These are phyloP conservation scores for Chloromyia formosa DNA, from an alignment of 2,888 invertebrate genomes.

Conservation along the genomic window DNA sequence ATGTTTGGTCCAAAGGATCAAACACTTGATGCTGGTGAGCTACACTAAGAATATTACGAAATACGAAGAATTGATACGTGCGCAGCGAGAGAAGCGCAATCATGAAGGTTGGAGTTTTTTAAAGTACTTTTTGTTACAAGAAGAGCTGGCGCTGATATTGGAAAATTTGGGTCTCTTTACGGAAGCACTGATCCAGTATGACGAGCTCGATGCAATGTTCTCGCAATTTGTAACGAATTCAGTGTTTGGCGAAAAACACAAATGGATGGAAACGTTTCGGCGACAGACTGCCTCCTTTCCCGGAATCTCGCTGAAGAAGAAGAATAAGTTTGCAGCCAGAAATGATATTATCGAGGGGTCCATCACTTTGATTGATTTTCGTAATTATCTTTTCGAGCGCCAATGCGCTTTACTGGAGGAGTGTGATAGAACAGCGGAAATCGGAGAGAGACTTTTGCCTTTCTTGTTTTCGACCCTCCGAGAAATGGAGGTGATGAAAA, in stretches of 20 bases:
- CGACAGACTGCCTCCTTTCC: slow-evolving; percentile 84
- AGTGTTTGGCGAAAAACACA: slow-evolving; percentile 85
- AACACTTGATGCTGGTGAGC: slow-evolving; percentile 82
- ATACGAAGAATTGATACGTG: slow-evolving; percentile 90
- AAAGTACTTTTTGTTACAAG: slow-evolving; percentile 92
- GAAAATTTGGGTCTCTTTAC: slow-evolving; percentile 94
- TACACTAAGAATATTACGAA: slow-evolving; percentile 86
- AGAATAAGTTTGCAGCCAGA: slow-evolving; percentile 67
- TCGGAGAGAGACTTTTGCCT: slow-evolving; percentile 87
- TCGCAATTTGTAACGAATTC: slow-evolving; percentile 96
- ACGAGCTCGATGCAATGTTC: slow-evolving; percentile 95
- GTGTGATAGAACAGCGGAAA: slow-evolving; percentile 66
- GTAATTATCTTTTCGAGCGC: slow-evolving; percentile 92
- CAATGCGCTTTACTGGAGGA: slow-evolving; percentile 83
- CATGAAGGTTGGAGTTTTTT: slow-evolving; percentile 94
- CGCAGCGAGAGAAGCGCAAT: slow-evolving; percentile 88
- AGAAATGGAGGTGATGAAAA: slow-evolving; percentile 83
- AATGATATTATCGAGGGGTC: slow-evolving; percentile 57
- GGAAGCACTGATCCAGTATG: slow-evolving; percentile 95
- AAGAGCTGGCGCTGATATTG: slow-evolving; percentile 93
- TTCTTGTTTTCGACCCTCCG: slow-evolving; percentile 90
- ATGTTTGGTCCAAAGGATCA: slow-evolving; percentile 81
- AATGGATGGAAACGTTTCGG: slow-evolving; percentile 85
- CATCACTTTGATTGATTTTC: slow-evolving; percentile 85
- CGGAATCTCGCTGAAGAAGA: slow-evolving; percentile 74